Evolutionary conservation across 1,140 invertebrate species (phyloP).

Genomic region (Microplitis demolitor): DNA sequence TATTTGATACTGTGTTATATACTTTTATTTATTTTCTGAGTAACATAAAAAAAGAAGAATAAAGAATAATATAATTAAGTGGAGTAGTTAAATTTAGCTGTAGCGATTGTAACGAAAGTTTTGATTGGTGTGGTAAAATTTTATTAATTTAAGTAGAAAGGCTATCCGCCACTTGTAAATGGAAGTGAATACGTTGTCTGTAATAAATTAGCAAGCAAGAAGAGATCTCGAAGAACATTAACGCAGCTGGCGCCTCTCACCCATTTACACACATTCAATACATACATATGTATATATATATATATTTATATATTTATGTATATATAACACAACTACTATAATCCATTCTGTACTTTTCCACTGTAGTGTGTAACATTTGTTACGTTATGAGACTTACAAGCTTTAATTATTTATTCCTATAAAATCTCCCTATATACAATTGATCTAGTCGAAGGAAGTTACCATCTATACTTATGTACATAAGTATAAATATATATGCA

Average conservation of each 20-base stretch:
- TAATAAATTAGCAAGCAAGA: slow-evolving; percentile 12
- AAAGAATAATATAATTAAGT: no score
- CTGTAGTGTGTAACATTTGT: not conserved
- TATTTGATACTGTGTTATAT: no score
- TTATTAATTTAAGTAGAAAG: not conserved
- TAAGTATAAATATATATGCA: not conserved
- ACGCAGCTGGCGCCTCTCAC: slow-evolving; percentile 11
- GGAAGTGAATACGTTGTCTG: not conserved
- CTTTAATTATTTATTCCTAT: not conserved
- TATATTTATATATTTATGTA: no score
- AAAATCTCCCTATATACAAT: not conserved
- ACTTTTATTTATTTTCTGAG: no score
- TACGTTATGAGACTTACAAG: not conserved
- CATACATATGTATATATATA: no score
- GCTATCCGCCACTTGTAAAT: not conserved
- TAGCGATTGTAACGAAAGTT: no score
- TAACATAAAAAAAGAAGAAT: no score
- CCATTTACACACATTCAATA: not conserved
- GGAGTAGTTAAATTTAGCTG: no score
- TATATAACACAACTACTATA: no score
- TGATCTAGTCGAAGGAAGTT: slow-evolving; percentile 6
- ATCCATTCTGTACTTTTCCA: slow-evolving; percentile 27
- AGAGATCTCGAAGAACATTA: not conserved
- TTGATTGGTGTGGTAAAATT: no score
- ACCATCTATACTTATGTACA: not conserved